A percentile compares a stretch with the other conserved stretches of the same genome.
Evolutionary conservation across 2,797 vertebrate species (phyloP).

Genomic region (Rachycentron canadum): DNA sequence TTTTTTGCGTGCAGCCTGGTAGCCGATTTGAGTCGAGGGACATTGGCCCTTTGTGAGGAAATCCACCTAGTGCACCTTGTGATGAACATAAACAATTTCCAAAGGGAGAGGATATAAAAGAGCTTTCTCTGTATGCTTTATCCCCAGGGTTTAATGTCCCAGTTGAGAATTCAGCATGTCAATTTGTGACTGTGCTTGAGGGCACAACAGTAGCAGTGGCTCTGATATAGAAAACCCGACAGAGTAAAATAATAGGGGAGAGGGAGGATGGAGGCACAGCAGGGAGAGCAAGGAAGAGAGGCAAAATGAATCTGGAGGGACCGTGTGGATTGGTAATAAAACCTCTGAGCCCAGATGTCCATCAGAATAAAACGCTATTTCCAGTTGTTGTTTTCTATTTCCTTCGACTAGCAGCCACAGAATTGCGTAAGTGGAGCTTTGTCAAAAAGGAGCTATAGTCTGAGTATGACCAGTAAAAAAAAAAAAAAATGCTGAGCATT

Average conservation of each 20-base stretch:
- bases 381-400: constrained; percentile 34
- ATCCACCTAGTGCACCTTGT: constrained; percentile 53
- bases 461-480: neutral
- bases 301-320: constrained; percentile 53
- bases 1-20: constrained; percentile 4
- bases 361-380: constrained; percentile 70
- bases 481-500: constrained; percentile 2
- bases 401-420: constrained; percentile 24
- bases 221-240: constrained; percentile 54
- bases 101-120: constrained; percentile 51
- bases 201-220: constrained; percentile 58
- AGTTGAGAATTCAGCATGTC: constrained; percentile 67
- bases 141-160: constrained; percentile 66
- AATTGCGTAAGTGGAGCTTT: constrained; percentile 38
- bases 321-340: constrained; percentile 67
- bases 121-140: constrained; percentile 53
- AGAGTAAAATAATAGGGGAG: constrained; percentile 35
- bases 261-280: constrained; percentile 38
- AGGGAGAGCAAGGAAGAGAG: constrained; percentile 40
- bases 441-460: constrained; percentile 20
- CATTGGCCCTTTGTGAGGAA: constrained; percentile 41
- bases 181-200: constrained; percentile 66
- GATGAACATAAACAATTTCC: constrained; percentile 64
- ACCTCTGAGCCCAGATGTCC: constrained; percentile 61
- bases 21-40: constrained; percentile 25